Evolutionary conservation across 2,888 invertebrate genomes (phyloP), one percentile per base, ranked within the genome.

Genomic region (Drosophila mettleri): DNA sequence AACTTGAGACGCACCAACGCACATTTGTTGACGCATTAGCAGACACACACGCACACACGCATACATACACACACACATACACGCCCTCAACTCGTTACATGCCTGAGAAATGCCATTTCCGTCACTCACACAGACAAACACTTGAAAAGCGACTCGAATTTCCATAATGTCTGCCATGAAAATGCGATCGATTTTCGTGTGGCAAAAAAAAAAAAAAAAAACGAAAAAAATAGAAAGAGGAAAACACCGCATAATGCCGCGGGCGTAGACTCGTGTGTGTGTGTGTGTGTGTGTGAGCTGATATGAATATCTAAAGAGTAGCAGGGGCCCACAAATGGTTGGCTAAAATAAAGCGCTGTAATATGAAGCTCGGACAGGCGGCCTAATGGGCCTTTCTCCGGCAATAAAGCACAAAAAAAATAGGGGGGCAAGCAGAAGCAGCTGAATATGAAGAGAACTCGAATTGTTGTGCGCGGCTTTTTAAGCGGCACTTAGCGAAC

Each of bases 111-210:
- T 89, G 82, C 76, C 89, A 87, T 89, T 89, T 89, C 74, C 88
- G 71, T 78, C 86, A 68, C 71, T 75, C 83, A 66, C 78, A 70
- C 72, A 80, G 65, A 75, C 80, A 78, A 75, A 78, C 86, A 82
- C 86, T 82, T 79, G 73, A 89, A 69, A 73, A 78, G 77, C 74
- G 80, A 86, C 84, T 88, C 86, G 84, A 86, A 86, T 86, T 89
- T 89, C 89, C 88, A 89, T 89, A 86, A 89, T 88, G 88, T 89
- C 83, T 89, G 88, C 88, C 84, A 86, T 88, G 80, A 89, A 86
- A 86, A 89, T 88, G 80, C 89, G 86, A 86, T 89, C 88, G 86
- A 86, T 86, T 86, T 89, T 83, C 74, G 69, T 77, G 73, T 72
- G 68, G 52, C 41, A 39, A 46, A 62, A 59, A 70, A 64, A 78